A percentile compares a stretch with the other conserved stretches of the same genome.
These are phyloP conservation scores for Agrochola circellaris DNA, from an alignment of 2,888 invertebrate species.

Conservation along the genomic window DNA sequence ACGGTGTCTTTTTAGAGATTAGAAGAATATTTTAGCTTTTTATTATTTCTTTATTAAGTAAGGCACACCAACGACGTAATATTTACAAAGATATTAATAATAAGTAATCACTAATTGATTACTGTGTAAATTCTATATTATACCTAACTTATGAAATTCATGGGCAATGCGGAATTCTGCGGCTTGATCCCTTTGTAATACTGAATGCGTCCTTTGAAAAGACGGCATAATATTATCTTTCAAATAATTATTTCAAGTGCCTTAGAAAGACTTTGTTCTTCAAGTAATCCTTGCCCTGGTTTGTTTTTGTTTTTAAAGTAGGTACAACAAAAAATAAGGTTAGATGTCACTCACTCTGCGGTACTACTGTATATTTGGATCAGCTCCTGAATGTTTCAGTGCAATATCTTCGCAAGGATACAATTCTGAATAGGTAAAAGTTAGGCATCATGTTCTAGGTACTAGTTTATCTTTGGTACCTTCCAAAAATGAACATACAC, in stretches of 20 bases:
- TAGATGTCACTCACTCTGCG: background rate
- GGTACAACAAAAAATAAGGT: background rate
- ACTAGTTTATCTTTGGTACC: background rate
- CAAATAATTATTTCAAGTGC: background rate
- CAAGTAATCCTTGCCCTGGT: conserved; percentile 14
- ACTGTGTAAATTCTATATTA: background rate
- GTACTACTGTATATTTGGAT: background rate
- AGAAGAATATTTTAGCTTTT: background rate
- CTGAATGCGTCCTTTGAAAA: background rate
- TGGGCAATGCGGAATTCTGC: background rate
- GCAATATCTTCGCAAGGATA: background rate
- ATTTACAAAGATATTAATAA: no score
- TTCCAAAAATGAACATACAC: no score
- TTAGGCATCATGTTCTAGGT: background rate
- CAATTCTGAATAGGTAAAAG: background rate
- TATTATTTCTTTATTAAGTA: background rate
- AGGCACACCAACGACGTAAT: no score
- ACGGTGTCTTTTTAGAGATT: background rate
- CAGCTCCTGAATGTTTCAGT: conserved; percentile 9
- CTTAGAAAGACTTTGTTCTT: background rate
- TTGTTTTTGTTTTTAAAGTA: background rate
- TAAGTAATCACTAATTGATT: no score
- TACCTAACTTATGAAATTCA: background rate
- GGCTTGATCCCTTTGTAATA: background rate
- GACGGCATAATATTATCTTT: background rate